Conservation (phyloP, 1,140 invertebrate genomes). For the Rhagoletis pomonella region DNA sequence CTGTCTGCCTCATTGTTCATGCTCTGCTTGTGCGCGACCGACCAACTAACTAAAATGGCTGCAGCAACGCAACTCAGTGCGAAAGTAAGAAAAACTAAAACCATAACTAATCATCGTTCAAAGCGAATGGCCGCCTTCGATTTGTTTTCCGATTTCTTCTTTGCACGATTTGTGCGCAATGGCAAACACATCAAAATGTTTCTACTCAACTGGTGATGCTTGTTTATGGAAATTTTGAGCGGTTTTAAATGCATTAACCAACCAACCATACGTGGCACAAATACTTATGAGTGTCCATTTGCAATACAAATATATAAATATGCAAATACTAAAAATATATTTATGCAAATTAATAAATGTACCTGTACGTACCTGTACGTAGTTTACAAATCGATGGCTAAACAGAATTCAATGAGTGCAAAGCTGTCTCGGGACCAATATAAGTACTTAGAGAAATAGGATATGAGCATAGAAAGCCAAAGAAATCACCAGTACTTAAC, state of each 20-base stretch:
- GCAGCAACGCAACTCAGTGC: not conserved
- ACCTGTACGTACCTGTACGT: too few species aligned
- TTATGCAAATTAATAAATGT: not conserved
- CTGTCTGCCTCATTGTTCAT: slow-evolving; percentile 18
- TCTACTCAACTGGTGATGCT: not conserved
- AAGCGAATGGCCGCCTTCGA: slow-evolving; percentile 35
- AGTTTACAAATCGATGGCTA: not conserved
- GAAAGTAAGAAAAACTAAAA: slow-evolving; percentile 34
- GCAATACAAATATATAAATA: not conserved
- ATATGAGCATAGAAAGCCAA: too few species aligned
- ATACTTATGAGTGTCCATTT: not conserved
- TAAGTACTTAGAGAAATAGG: too few species aligned
- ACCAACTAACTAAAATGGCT: slow-evolving; percentile 49
- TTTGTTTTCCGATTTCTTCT: not conserved
- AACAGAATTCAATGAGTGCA: too few species aligned
- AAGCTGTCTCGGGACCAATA: not conserved
- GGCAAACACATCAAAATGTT: slow-evolving; percentile 2
- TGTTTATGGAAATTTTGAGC: slow-evolving; percentile 24
- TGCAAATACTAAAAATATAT: not conserved
- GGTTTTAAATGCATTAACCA: not conserved
- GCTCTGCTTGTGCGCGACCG: slow-evolving; percentile 33
- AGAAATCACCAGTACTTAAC: too few species aligned
- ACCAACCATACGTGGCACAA: too few species aligned
- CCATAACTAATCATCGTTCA: slow-evolving; percentile 48
- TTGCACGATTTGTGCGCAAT: not conserved